Percentiles rank a stretch among this genome's conserved stretches.
Conservation (phyloP, 35 echinoderm and acorn worm species). For the Ptychodera flava region DNA sequence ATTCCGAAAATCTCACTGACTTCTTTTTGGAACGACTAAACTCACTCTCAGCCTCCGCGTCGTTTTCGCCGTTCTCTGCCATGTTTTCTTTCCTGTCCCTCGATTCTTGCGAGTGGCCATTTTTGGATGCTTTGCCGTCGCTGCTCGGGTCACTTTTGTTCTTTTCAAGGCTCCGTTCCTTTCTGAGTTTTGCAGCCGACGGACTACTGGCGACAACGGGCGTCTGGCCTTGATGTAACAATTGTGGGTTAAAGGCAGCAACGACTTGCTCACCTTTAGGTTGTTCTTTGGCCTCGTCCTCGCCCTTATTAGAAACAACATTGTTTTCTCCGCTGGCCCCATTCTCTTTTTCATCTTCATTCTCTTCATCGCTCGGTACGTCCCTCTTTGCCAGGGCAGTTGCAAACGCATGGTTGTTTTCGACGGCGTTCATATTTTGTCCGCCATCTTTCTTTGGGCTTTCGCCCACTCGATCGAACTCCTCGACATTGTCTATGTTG, state of each 20-base stretch:
- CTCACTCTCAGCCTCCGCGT: background rate
- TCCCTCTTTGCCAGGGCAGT: background rate
- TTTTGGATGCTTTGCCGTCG: too few species aligned
- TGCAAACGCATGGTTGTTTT: background rate
- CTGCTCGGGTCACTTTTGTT: too few species aligned
- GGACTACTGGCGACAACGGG: background rate
- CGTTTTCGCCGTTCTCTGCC: background rate
- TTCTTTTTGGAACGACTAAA: background rate
- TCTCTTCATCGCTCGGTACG: background rate
- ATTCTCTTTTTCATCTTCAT: background rate
- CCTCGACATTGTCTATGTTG: slow-evolving; percentile 13
- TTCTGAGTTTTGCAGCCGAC: background rate
- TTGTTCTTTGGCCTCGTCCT: background rate
- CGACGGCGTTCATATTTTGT: background rate
- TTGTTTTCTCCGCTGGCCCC: background rate
- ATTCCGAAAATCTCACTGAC: background rate
- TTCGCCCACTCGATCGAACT: slow-evolving; percentile 8
- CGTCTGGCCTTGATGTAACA: background rate
- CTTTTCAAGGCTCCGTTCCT: background rate
- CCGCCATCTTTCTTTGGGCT: background rate
- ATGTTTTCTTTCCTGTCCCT: too few species aligned
- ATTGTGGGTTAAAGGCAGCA: background rate
- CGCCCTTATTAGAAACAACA: background rate
- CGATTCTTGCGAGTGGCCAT: background rate
- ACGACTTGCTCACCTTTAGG: background rate